phyloP scores from a whole-genome alignment of 2,888 invertebrate genomes.

The Bombyx huttoni region DNA sequence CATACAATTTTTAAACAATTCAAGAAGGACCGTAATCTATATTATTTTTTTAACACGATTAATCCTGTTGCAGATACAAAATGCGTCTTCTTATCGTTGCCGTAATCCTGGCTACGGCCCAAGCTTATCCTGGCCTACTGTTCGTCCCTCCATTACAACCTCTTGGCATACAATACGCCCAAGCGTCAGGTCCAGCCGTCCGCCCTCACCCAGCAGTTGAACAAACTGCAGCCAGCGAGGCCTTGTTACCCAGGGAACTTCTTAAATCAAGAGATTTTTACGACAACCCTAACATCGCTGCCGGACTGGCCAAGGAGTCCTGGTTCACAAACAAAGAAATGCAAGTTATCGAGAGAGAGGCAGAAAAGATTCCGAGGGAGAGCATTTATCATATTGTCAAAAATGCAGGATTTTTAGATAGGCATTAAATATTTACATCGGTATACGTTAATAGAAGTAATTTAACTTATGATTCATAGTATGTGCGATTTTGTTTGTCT shows the following conservation, averaged over 20 bases:
- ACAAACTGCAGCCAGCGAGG: conserved; percentile 79
- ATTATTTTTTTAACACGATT: background rate
- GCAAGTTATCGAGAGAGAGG: conserved; percentile 83
- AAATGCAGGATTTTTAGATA: conserved; percentile 76
- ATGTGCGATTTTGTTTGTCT: too few species aligned
- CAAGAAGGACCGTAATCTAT: too few species aligned
- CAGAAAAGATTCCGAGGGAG: conserved; percentile 84
- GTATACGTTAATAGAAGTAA: background rate
- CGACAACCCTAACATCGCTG: conserved; percentile 81
- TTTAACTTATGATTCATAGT: too few species aligned
- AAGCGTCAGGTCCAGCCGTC: conserved; percentile 30
- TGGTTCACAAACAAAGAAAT: conserved; percentile 85
- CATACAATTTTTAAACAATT: too few species aligned
- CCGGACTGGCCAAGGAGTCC: conserved; percentile 82
- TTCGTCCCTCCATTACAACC: conserved; percentile 58
- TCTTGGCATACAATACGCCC: conserved; percentile 62
- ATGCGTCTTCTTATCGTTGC: conserved; percentile 41
- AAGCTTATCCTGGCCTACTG: conserved; percentile 59
- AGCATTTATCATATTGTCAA: conserved; percentile 82
- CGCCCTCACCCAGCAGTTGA: conserved; percentile 81
- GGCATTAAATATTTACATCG: conserved; percentile 18
- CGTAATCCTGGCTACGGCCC: conserved; percentile 46
- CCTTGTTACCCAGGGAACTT: conserved; percentile 78
- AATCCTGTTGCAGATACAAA: conserved; percentile 7
- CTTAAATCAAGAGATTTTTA: conserved; percentile 79